Evolutionary conservation across 2,797 vertebrate genomes (phyloP).

Genomic region (Rhabdomys pumilio): DNA sequence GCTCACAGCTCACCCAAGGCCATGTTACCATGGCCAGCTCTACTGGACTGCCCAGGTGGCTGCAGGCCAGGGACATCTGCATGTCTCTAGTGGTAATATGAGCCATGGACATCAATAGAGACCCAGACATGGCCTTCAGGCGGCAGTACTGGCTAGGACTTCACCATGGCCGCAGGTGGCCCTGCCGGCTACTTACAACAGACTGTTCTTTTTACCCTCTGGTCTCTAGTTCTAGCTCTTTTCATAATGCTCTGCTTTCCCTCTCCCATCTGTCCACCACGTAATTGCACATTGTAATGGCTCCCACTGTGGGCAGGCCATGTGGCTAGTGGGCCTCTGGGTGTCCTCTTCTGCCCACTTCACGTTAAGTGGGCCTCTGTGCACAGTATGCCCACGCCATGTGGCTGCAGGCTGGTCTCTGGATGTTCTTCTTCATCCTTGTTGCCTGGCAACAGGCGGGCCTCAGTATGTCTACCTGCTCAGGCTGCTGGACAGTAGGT

Average conservation of each 20-base stretch:
- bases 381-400: neutral
- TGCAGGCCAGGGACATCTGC: neutral
- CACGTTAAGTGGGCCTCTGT: neutral
- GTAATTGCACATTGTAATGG: neutral
- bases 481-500: neutral
- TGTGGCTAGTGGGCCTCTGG: neutral
- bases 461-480: neutral
- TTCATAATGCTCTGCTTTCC: neutral
- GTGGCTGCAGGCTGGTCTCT: neutral
- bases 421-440: neutral
- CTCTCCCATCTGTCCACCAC: neutral
- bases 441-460: neutral
- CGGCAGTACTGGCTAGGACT: neutral
- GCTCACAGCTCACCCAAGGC: neutral
- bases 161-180: neutral
- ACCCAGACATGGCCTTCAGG: neutral
- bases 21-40: neutral
- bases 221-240: neutral
- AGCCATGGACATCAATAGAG: neutral
- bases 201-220: neutral
- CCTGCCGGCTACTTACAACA: neutral
- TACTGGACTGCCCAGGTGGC: neutral
- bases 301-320: neutral
- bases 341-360: neutral
- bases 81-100: neutral